A percentile compares a stretch with the other conserved stretches of the same genome.
phyloP scores from a whole-genome alignment of 2,113 vertebrate species.

The Polyodon spathula region DNA sequence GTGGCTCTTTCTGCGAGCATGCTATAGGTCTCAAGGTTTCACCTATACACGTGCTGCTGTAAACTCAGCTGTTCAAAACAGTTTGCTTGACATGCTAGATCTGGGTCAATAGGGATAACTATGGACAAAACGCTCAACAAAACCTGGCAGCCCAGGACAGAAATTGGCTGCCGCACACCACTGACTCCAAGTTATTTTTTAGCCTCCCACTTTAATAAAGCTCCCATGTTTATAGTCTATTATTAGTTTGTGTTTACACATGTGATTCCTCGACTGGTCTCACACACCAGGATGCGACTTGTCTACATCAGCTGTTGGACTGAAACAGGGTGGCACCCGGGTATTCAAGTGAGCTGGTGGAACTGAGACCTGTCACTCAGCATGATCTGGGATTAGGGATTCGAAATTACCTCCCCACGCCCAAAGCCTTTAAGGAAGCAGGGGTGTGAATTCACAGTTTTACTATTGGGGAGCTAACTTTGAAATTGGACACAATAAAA shows the following conservation, averaged over 20 bases:
- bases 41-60: not conserved
- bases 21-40: too few relatives aligned
- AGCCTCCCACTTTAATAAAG: slow-evolving; percentile 18
- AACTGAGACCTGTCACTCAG: not conserved
- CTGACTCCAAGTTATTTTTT: slow-evolving; percentile 17
- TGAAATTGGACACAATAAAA: not conserved
- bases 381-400: not conserved
- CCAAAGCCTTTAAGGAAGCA: slow-evolving; percentile 7
- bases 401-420: not conserved
- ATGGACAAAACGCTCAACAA: not conserved
- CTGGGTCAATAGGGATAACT: slow-evolving; percentile 12
- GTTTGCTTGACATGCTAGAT: slow-evolving; percentile 4
- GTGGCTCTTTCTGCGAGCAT: too few relatives aligned
- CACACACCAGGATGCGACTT: slow-evolving; percentile 4
- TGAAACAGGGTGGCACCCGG: slow-evolving; percentile 22
- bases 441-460: not conserved
- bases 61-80: not conserved
- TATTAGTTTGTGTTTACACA: slow-evolving; percentile 30
- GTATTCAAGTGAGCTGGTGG: not conserved
- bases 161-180: slow-evolving; percentile 1
- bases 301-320: slow-evolving; percentile 23
- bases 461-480: not conserved
- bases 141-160: slow-evolving; percentile 10
- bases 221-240: slow-evolving; percentile 25
- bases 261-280: slow-evolving; percentile 12